Evolutionary conservation across 1,140 invertebrate genomes (phyloP).

Genomic region (Goniozus legneri): DNA sequence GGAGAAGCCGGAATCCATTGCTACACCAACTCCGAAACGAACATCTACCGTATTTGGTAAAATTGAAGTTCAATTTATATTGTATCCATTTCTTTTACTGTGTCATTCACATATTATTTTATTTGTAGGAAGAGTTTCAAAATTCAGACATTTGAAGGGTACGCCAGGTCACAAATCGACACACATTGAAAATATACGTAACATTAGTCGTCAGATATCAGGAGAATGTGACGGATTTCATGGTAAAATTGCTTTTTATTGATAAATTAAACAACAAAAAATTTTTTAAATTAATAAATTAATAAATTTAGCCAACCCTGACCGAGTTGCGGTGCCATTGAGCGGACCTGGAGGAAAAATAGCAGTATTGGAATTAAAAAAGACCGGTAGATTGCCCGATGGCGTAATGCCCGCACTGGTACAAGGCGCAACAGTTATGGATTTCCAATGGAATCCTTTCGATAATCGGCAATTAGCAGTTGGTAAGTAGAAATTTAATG

Average conservation of each 20-base stretch:
- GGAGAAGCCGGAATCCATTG: conserved; percentile 48
- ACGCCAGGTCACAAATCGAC: conserved; percentile 84
- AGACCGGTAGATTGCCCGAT: conserved; percentile 74
- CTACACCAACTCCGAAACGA: conserved; percentile 64
- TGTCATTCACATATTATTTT: conserved; percentile 11
- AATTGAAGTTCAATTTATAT: conserved; percentile 7
- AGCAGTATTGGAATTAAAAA: conserved; percentile 79
- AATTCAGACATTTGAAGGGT: conserved; percentile 90
- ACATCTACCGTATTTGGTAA: conserved; percentile 83
- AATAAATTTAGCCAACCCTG: conserved; percentile 67
- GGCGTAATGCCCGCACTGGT: conserved; percentile 82
- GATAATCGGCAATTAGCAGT: conserved; percentile 75
- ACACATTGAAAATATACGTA: conserved; percentile 89
- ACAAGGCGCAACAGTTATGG: conserved; percentile 82
- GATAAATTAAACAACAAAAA: background rate
- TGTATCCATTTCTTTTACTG: conserved; percentile 1
- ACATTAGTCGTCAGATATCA: conserved; percentile 85
- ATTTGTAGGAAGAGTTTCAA: conserved; percentile 76
- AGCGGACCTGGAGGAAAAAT: conserved; percentile 86
- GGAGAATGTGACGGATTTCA: conserved; percentile 93
- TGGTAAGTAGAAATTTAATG: conserved; percentile 47
- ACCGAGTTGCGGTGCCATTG: conserved; percentile 81
- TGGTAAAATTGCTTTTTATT: conserved; percentile 54
- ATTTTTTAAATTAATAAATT: conserved; percentile 4
- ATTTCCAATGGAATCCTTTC: conserved; percentile 94